Conservation (phyloP, 2,888 invertebrate genomes). For the Xylota sylvarum region DNA sequence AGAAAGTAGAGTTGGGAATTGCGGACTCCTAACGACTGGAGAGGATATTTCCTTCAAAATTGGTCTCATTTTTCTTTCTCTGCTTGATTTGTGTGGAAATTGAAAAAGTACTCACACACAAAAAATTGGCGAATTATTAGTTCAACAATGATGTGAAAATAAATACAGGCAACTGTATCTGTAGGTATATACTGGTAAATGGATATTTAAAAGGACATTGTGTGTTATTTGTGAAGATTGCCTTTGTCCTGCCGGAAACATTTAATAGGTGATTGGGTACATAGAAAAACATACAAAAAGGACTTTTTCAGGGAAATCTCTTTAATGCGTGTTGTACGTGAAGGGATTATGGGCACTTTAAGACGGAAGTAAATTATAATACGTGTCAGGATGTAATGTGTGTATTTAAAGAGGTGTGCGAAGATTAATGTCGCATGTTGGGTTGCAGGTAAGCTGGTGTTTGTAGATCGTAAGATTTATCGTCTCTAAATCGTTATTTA, state of each 20-base stretch:
- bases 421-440: slow-evolving; percentile 1
- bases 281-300: too few species aligned
- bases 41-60: slow-evolving; percentile 11
- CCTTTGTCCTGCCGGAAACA: neutral
- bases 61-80: slow-evolving; percentile 3
- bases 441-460: too few species aligned
- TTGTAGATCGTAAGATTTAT: too few species aligned
- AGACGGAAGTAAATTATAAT: neutral
- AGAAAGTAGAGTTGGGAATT: neutral
- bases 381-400: neutral
- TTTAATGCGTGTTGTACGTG: neutral
- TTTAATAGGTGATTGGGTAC: neutral
- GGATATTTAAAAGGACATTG: slow-evolving; percentile 1
- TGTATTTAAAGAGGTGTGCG: neutral
- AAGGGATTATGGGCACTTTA: neutral
- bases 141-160: slow-evolving; percentile 17
- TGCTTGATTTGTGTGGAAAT: slow-evolving; percentile 13
- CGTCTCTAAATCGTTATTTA: too few species aligned
- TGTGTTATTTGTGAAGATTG: neutral
- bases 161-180: neutral
- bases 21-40: neutral
- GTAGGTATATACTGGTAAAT: neutral
- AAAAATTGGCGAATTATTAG: slow-evolving; percentile 9
- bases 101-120: neutral
- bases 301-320: neutral